Conservation (phyloP, 2,888 invertebrate genomes). For the Nezara viridula region DNA sequence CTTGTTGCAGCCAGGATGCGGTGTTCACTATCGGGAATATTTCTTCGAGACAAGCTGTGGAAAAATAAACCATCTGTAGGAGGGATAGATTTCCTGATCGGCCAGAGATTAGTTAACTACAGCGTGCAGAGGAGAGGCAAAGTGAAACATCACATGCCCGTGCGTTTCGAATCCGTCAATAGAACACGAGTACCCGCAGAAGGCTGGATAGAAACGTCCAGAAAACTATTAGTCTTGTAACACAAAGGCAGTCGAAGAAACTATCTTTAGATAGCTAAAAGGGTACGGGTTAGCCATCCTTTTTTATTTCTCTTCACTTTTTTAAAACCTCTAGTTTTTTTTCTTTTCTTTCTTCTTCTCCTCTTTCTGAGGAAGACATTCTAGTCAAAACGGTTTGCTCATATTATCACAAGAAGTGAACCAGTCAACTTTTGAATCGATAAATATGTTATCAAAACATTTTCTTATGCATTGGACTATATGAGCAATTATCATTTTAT, state of each 20-base stretch:
- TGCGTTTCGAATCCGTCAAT: slow-evolving; percentile 32
- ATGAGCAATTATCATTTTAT: no score
- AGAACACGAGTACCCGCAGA: not conserved
- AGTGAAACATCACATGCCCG: slow-evolving; percentile 8
- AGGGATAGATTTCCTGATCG: not conserved
- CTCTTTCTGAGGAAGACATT: not conserved
- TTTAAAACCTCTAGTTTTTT: not conserved
- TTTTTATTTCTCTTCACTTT: not conserved
- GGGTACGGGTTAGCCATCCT: not conserved
- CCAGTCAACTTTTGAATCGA: no score
- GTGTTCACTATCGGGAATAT: not conserved
- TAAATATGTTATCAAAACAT: no score
- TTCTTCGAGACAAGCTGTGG: not conserved
- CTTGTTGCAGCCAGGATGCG: no score
- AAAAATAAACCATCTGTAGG: not conserved
- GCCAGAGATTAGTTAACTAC: not conserved
- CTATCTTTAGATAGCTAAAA: slow-evolving; percentile 42
- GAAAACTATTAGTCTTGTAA: slow-evolving; percentile 44
- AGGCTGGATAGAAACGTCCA: slow-evolving; percentile 18
- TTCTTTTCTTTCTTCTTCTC: not conserved
- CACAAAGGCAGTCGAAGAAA: slow-evolving; percentile 40
- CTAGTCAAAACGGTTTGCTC: not conserved
- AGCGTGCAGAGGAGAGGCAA: not conserved
- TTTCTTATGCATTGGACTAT: no score
- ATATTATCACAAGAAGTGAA: no score